A percentile compares a stretch with the other conserved stretches of the same genome.
phyloP scores from a whole-genome alignment of 2,888 invertebrate species.

The Agonum fuliginosum region DNA sequence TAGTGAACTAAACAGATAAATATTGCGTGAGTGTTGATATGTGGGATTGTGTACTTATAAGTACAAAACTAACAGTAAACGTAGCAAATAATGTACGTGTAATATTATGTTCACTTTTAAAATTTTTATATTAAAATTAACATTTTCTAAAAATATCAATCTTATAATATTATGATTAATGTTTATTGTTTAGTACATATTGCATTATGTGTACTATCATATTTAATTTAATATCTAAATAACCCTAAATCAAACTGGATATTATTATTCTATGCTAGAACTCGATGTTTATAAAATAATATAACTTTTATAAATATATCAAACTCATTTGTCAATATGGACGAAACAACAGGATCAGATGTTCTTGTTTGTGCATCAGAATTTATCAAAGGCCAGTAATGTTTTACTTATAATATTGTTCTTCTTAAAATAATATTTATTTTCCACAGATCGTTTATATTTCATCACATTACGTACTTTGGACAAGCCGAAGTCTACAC shows the following conservation, averaged over 20 bases:
- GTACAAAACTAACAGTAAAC: constrained; percentile 3
- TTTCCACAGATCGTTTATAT: constrained; percentile 88
- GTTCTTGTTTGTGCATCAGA: constrained; percentile 80
- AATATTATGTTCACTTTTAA: neutral
- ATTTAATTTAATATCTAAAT: neutral
- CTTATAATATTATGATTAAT: neutral
- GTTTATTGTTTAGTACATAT: neutral
- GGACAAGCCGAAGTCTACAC: constrained; percentile 85
- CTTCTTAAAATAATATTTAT: constrained; percentile 14
- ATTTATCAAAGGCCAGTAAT: constrained; percentile 78
- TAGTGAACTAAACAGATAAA: constrained; percentile 9
- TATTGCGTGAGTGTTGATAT: constrained; percentile 52
- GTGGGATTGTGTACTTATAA: constrained; percentile 51
- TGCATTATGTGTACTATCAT: neutral
- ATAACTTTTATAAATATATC: neutral
- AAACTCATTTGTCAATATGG: constrained; percentile 43
- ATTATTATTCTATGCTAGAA: neutral
- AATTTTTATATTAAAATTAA: neutral
- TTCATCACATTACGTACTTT: constrained; percentile 90
- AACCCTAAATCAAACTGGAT: neutral
- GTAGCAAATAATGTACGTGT: constrained; percentile 11
- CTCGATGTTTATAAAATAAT: neutral
- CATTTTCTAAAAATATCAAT: too few relatives aligned
- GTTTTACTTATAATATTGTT: constrained; percentile 11
- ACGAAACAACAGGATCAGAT: constrained; percentile 67